Conservation (phyloP, 2,888 invertebrate genomes). For the Lochmaea capreae region DNA sequence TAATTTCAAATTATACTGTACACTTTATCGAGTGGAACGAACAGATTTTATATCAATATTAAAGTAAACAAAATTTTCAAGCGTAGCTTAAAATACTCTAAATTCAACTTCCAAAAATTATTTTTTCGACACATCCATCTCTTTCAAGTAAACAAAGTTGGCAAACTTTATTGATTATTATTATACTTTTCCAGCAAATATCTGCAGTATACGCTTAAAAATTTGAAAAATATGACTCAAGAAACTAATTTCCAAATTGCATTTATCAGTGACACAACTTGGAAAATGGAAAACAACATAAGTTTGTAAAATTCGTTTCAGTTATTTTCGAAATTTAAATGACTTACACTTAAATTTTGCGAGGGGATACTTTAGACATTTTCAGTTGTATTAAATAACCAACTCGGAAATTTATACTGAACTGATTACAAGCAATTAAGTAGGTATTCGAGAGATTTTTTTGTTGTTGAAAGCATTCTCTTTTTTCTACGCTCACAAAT, state of each 20-base stretch:
- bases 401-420: conserved; percentile 1
- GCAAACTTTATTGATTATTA: not conserved
- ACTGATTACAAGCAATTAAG: not conserved
- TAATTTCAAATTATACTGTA: too few species aligned
- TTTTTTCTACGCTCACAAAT: not conserved
- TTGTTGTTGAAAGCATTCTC: not conserved
- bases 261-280: conserved; percentile 7
- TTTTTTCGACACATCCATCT: too few species aligned
- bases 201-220: not conserved
- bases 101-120: too few species aligned
- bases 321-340: not conserved
- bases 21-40: too few species aligned
- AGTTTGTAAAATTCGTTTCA: not conserved
- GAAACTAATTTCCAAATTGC: conserved; percentile 16
- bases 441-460: not conserved
- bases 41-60: too few species aligned
- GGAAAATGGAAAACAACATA: not conserved
- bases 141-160: too few species aligned
- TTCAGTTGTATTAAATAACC: not conserved
- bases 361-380: not conserved
- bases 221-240: not conserved
- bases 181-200: not conserved
- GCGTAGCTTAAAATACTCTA: too few species aligned
- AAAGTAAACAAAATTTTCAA: too few species aligned
- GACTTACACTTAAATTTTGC: not conserved